Evolutionary conservation across 1,140 invertebrate species (phyloP), one percentile per base, ranked within the genome.

Genomic region (Hypothenemus hampei): DNA sequence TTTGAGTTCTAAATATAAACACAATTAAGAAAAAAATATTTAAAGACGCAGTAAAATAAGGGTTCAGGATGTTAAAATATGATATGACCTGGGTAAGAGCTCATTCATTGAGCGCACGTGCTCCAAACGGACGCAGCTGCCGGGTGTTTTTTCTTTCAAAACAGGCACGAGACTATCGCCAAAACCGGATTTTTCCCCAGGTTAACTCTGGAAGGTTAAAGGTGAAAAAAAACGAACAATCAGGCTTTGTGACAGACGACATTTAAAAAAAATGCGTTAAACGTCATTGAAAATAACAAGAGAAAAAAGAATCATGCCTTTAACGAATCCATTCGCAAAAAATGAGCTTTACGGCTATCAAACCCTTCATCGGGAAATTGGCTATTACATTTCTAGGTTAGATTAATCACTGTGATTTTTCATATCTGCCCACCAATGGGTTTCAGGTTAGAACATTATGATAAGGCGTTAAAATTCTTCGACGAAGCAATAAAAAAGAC

Each of bases 341-440:
- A 72, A 74, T 43, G 73, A 74, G 58, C 44, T 77, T n/a, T 77
- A 69, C 45, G 75, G 76, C 20, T 74, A 67, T 10, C 62, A 76
- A 23, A 76, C 75, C 3, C 70, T 76, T 1, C 77, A 75, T 50
- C 68, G 76, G 4, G 75, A 77, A 56, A 57, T 76, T 11, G 77
- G 75, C 3, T 74, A 75, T 10, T 75, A 72, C 62, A 63, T 78
- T 10, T 69, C 73, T 4, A 65, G 31, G 45, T n/a, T 47, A 47
- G 16, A n/a, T 45, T 29, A 22, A 19, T 20, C 20, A 15, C 43
- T 10, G 13, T 1, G 2, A 21, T 11, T 6, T 29, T 16, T 5
- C 7, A 26, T 4, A 6, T 6, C 10, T 47, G 8, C 31, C 31
- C 0, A 13, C 2, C 5, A 22, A 7, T 7, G 13, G 6, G 4